phyloP scores from a whole-genome alignment of 2,888 invertebrate species.

The Tetheella fluctuosa region DNA sequence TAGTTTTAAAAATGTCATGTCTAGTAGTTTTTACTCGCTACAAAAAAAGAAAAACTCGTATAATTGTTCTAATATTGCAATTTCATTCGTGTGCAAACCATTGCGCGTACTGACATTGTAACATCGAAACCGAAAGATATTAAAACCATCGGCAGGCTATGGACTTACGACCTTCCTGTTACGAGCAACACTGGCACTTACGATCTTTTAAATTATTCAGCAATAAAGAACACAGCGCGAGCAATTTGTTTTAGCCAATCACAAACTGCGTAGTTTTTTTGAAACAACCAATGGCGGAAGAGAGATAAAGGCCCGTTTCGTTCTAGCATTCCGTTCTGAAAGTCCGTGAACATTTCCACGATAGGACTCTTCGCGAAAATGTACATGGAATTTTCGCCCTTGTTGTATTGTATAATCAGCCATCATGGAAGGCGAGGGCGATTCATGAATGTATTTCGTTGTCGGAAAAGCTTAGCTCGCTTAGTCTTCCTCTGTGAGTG shows the following conservation, averaged over 20 bases:
- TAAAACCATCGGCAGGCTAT: constrained; percentile 24
- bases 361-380: constrained; percentile 50
- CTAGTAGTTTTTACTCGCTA: constrained; percentile 35
- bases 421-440: constrained; percentile 80
- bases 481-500: constrained; percentile 50
- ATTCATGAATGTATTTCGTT: constrained; percentile 64
- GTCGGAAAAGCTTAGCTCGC: constrained; percentile 75
- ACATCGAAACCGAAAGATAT: constrained; percentile 36
- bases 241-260: constrained; percentile 85
- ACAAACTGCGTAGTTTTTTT: constrained; percentile 74
- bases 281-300: constrained; percentile 80
- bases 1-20: constrained; percentile 25
- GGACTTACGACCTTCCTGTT: constrained; percentile 46
- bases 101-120: constrained; percentile 32
- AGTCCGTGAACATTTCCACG: constrained; percentile 61
- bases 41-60: constrained; percentile 56
- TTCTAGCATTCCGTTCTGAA: constrained; percentile 55
- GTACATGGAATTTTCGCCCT: constrained; percentile 68
- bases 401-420: constrained; percentile 83
- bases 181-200: constrained; percentile 46
- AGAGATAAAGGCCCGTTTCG: constrained; percentile 75
- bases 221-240: constrained; percentile 74
- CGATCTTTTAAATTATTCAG: constrained; percentile 61
- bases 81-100: constrained; percentile 46
- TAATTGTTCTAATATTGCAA: constrained; percentile 71